phyloP scores from a whole-genome alignment of 2,797 vertebrate genomes.

The Melopsittacus undulatus region DNA sequence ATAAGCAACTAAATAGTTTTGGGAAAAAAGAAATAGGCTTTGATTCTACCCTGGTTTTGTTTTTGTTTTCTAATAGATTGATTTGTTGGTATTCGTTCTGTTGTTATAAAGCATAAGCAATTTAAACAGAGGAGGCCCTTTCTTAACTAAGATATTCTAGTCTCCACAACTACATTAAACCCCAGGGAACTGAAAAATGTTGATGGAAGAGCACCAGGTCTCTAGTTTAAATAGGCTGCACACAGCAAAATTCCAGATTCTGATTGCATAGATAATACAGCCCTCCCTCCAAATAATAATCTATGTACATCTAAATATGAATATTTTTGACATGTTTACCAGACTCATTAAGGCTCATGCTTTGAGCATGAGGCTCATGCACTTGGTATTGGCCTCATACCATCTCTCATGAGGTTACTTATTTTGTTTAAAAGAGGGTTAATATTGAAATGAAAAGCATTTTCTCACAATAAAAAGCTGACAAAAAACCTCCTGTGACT shows the following conservation, averaged over 20 bases:
- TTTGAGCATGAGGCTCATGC: background rate
- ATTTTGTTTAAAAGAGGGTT: background rate
- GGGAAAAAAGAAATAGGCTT: background rate
- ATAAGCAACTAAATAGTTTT: constrained; percentile 3
- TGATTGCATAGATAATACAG: background rate
- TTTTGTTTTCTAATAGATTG: background rate
- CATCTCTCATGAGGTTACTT: background rate
- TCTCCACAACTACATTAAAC: background rate
- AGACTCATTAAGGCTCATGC: background rate
- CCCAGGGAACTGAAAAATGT: background rate
- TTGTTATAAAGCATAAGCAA: background rate
- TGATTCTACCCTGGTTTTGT: background rate
- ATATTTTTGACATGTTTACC: background rate
- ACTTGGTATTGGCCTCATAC: background rate
- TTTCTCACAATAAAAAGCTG: background rate
- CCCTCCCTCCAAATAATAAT: background rate
- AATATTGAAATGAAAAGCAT: background rate
- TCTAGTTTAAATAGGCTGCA: background rate
- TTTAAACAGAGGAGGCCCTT: background rate
- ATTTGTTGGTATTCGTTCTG: background rate
- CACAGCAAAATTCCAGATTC: background rate
- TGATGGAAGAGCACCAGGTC: background rate
- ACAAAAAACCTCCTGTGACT: background rate
- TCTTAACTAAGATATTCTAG: background rate
- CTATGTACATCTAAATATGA: background rate